A percentile compares a stretch with the other conserved stretches of the same genome.
Conservation (phyloP, 2,113 vertebrate species). For the Tychaedon coryphoeus region DNA sequence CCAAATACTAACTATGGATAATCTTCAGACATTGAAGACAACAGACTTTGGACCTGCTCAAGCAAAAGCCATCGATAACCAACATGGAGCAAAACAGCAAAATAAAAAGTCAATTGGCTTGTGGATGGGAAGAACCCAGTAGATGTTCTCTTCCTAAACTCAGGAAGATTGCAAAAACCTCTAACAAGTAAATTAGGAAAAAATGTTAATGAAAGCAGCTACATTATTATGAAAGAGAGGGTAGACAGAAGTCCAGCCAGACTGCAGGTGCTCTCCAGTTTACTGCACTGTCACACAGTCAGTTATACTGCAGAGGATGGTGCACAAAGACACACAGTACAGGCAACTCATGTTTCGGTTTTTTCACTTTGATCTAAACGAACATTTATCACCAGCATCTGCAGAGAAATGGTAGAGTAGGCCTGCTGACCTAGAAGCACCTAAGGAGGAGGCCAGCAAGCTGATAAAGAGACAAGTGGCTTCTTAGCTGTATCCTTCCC, state of each 20-base stretch:
- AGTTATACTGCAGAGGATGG: rapidly evolving
- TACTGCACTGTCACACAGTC: not conserved
- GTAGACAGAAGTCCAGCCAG: not conserved
- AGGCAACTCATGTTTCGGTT: not conserved
- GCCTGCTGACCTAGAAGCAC: not conserved
- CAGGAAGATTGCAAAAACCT: not conserved
- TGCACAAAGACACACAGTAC: rapidly evolving
- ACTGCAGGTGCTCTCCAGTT: not conserved
- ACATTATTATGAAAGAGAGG: not conserved
- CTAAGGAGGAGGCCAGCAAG: not conserved
- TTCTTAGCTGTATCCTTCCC: not conserved
- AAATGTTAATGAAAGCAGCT: not conserved
- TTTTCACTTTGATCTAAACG: not conserved
- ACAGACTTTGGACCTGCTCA: not conserved
- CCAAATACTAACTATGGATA: not conserved
- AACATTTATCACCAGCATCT: not conserved
- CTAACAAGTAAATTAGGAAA: not conserved
- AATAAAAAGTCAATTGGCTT: not conserved
- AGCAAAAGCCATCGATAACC: not conserved
- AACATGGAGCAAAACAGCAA: not conserved
- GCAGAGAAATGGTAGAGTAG: not conserved
- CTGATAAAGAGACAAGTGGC: not conserved
- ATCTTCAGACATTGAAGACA: not conserved
- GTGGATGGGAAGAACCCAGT: not conserved
- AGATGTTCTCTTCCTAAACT: not conserved